Evolutionary conservation across 2,797 vertebrate genomes (phyloP).

Genomic region (Sebastes taczanowskii): DNA sequence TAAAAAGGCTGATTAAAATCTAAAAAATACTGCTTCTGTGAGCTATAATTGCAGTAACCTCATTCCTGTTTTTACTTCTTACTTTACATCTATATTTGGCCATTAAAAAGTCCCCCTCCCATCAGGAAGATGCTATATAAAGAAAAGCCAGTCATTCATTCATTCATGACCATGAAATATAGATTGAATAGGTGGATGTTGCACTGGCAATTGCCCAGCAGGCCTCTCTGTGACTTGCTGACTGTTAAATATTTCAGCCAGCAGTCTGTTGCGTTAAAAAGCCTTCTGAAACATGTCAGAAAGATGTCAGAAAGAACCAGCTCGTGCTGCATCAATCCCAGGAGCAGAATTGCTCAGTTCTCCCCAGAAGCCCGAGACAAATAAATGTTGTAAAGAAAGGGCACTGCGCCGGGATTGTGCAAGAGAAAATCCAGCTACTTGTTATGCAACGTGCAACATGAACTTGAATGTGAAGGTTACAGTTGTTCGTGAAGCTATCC

Average conservation of each 20-base stretch:
- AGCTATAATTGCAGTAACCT: neutral
- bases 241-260: slow-evolving; percentile 69
- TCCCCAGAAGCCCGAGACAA: neutral
- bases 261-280: slow-evolving; percentile 51
- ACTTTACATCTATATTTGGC: slow-evolving; percentile 10
- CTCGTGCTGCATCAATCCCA: slow-evolving; percentile 13
- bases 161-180: slow-evolving; percentile 75
- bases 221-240: slow-evolving; percentile 47
- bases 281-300: slow-evolving; percentile 36
- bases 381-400: neutral
- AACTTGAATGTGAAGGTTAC: neutral
- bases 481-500: neutral
- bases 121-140: slow-evolving; percentile 46
- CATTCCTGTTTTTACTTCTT: slow-evolving; percentile 1
- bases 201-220: slow-evolving; percentile 44
- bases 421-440: neutral
- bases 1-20: neutral
- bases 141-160: slow-evolving; percentile 52
- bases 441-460: slow-evolving; percentile 2
- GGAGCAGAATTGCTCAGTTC: neutral
- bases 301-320: slow-evolving; percentile 32
- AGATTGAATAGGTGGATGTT: slow-evolving; percentile 57
- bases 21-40: neutral
- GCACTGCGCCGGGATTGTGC: neutral
- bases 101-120: slow-evolving; percentile 25